A percentile compares a stretch with the other conserved stretches of the same genome.
phyloP scores from a whole-genome alignment of 2,888 invertebrate genomes.

The Eupithecia centaureata region DNA sequence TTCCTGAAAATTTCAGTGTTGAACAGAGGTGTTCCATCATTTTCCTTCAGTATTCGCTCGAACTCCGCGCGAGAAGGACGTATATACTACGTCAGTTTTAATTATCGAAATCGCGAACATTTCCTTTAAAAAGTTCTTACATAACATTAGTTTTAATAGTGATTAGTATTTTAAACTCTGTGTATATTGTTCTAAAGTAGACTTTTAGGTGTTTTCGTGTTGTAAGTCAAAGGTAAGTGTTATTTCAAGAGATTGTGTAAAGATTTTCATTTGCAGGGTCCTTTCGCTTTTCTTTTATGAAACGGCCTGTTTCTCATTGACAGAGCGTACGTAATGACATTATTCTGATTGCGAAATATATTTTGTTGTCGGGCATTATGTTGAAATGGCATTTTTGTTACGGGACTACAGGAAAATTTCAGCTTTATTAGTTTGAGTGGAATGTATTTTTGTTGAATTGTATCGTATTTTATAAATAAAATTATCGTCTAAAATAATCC shows the following conservation, averaged over 20 bases:
- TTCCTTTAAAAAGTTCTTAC: slow-evolving; percentile 14
- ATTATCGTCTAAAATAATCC: neutral
- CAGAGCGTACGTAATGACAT: slow-evolving; percentile 37
- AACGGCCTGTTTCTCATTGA: slow-evolving; percentile 53
- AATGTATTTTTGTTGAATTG: neutral
- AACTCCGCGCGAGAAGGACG: slow-evolving; percentile 49
- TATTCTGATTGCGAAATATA: slow-evolving; percentile 46
- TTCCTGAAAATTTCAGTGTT: slow-evolving; percentile 48
- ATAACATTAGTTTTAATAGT: slow-evolving; percentile 12
- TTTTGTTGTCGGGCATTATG: slow-evolving; percentile 27
- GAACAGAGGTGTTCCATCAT: slow-evolving; percentile 66
- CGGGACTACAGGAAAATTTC: neutral
- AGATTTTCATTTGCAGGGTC: slow-evolving; percentile 44
- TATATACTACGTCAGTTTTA: slow-evolving; percentile 17
- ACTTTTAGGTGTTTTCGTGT: slow-evolving; percentile 24
- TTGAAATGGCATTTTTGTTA: slow-evolving; percentile 8
- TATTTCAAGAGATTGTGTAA: slow-evolving; percentile 41
- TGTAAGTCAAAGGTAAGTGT: slow-evolving; percentile 40
- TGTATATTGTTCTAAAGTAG: neutral
- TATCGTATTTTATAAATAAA: neutral
- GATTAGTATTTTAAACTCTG: neutral
- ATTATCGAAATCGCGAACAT: slow-evolving; percentile 12
- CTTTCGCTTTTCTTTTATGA: slow-evolving; percentile 49
- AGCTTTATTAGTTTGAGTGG: neutral
- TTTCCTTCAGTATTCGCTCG: slow-evolving; percentile 60